Evolutionary conservation across 1,140 invertebrate genomes (phyloP).

Genomic region (Heterodera schachtii): DNA sequence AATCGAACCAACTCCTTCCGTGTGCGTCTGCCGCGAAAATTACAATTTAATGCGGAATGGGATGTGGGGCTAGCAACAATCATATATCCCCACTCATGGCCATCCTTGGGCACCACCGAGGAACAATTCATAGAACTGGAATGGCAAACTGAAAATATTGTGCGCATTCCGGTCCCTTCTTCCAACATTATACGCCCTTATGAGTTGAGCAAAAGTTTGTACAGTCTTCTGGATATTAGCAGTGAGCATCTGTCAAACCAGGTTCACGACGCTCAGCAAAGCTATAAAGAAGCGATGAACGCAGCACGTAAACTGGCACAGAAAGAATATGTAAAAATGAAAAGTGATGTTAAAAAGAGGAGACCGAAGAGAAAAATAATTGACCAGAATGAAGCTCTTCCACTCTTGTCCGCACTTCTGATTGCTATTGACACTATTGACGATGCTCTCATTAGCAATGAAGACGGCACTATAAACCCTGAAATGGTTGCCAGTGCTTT

Average conservation of each 20-base stretch:
- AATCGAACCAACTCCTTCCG: conserved; percentile 21
- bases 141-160: conserved; percentile 6
- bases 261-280: neutral
- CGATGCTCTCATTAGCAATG: too few species aligned
- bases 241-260: neutral
- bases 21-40: conserved; percentile 7
- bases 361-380: neutral
- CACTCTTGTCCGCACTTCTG: too few species aligned
- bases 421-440: too few species aligned
- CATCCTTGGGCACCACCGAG: conserved; percentile 1
- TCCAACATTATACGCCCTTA: neutral
- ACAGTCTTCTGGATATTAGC: neutral
- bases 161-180: neutral
- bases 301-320: neutral
- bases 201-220: neutral
- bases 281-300: neutral
- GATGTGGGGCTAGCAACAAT: conserved; percentile 17
- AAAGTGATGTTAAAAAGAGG: neutral
- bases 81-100: conserved; percentile 17
- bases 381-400: neutral
- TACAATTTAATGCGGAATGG: conserved; percentile 21
- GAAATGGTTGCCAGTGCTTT: neutral
- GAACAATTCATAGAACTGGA: conserved; percentile 1
- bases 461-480: too few species aligned
- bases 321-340: too few species aligned